These are phyloP conservation scores for Rhabdomys dilectus DNA, from an alignment of 2,113 vertebrate species.

Conservation along the genomic window DNA sequence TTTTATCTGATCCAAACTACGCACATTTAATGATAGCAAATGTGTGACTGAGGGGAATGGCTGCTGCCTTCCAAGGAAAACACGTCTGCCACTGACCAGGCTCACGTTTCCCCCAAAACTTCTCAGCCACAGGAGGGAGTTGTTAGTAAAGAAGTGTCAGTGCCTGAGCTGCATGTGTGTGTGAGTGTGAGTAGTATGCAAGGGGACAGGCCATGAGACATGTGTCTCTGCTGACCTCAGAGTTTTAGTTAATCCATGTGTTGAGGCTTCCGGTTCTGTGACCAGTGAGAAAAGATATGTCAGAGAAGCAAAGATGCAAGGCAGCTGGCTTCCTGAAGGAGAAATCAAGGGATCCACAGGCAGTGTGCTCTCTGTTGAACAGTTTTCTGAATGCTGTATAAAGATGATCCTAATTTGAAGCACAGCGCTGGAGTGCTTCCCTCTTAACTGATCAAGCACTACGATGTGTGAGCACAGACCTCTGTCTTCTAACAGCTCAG, in stretches of 20 bases:
- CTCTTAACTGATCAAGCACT: background rate
- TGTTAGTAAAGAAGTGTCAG: background rate
- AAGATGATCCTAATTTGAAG: background rate
- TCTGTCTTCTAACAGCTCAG: background rate
- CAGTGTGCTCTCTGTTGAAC: too few species aligned
- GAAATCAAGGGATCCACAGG: background rate
- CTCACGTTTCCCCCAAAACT: background rate
- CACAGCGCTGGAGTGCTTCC: background rate
- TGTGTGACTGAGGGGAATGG: rapidly evolving
- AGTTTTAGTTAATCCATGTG: background rate
- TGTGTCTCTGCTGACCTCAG: background rate
- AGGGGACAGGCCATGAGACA: background rate
- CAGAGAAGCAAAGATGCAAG: background rate
- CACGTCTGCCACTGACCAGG: conserved; percentile 51
- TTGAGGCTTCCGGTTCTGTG: background rate
- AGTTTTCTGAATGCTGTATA: background rate
- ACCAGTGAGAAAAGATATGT: background rate
- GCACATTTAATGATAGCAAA: too few species aligned
- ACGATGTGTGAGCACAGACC: background rate
- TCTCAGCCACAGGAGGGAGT: background rate
- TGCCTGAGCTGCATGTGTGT: too few species aligned
- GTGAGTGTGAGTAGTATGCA: background rate
- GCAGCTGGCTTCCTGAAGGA: background rate
- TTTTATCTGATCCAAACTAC: background rate
- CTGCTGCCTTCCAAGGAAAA: conserved; percentile 58